phyloP scores from a whole-genome alignment of 2,888 invertebrate species.

The Alsophila aescularia region DNA sequence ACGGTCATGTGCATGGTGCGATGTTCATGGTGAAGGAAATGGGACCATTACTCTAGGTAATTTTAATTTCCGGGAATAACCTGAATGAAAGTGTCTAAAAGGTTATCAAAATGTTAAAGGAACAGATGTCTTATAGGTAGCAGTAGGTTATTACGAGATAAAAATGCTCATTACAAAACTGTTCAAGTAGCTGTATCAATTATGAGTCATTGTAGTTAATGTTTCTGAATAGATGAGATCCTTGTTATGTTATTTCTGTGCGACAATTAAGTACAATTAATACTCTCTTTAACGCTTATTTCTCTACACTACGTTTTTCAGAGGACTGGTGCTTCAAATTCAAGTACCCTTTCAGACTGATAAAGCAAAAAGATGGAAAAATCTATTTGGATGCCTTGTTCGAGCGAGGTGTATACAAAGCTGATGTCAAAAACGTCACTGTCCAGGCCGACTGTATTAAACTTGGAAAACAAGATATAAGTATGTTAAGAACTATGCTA shows the following conservation, averaged over 20 bases:
- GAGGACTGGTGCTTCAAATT: constrained; percentile 33
- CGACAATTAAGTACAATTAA: too few relatives aligned
- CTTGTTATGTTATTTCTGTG: too few relatives aligned
- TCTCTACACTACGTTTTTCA: constrained; percentile 4
- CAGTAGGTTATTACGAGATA: too few relatives aligned
- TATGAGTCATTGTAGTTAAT: too few relatives aligned
- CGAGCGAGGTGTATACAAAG: constrained; percentile 17
- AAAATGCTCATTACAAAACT: too few relatives aligned
- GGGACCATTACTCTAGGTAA: constrained; percentile 27
- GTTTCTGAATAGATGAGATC: too few relatives aligned
- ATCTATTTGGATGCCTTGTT: constrained; percentile 23
- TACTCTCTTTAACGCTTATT: not conserved
- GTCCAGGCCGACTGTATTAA: constrained; percentile 20
- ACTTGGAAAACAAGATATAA: constrained; percentile 20
- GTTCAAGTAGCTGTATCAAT: too few relatives aligned
- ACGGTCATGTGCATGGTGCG: constrained; percentile 11
- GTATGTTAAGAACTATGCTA: too few relatives aligned
- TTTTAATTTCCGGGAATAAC: too few relatives aligned
- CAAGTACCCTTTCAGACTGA: constrained; percentile 19
- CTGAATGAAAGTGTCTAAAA: too few relatives aligned
- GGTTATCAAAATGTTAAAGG: too few relatives aligned
- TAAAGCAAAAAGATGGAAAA: constrained; percentile 18
- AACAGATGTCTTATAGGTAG: too few relatives aligned
- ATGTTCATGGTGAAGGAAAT: constrained; percentile 23
- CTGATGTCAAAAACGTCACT: constrained; percentile 16